Evolutionary conservation across 2,797 vertebrate genomes (phyloP), one percentile per base, ranked within the genome.

Genomic region (Cyprinodon diabolis): DNA sequence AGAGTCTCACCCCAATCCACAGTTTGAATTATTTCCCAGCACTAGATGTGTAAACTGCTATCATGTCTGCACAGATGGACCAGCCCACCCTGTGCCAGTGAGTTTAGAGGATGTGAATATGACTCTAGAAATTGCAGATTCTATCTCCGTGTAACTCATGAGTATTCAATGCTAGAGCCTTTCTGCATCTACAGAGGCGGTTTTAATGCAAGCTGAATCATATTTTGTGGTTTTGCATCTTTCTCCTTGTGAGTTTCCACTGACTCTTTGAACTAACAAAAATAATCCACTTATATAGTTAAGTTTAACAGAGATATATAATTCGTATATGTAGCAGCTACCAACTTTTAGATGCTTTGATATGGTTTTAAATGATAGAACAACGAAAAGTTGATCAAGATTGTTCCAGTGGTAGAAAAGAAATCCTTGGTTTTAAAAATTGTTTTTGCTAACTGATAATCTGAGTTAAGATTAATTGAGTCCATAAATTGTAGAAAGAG

Each of bases 61-160:
- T 90, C 90, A 86, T 78, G 76, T 69, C 76, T 80, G 81, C 74
- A 84, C 87, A 91, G 86, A 91, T 77, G 84, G 83, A 76, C 54
- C 83, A 45, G 52, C 75, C 74, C 83, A 73, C 77, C 84, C 82
- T 79, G 76, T 66, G 60, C 79, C 75, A 72, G 75, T 75, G 75
- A 30, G 17, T 71, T 74, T 79, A 67, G 54, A 74, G 66, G 54
- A 71, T 67, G 56, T 17, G 23, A 71, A 80, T 51, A 69, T 70
- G 30, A 77, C 68, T 68, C 71, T 54, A 56, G 25, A 15, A 5
- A 62, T 75, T 30, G 48, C 65, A 43, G 23, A 71, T 71, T 40
- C 17, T 74, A 43, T 65, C 11, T 54, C 40, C 74, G 10, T 37
- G 13, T 25, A 12, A 30, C 37, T 65, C 12, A 55, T 49, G 12